These are phyloP conservation scores for Schizaphis graminum DNA, from an alignment of 2,888 invertebrate genomes.

Conservation along the genomic window DNA sequence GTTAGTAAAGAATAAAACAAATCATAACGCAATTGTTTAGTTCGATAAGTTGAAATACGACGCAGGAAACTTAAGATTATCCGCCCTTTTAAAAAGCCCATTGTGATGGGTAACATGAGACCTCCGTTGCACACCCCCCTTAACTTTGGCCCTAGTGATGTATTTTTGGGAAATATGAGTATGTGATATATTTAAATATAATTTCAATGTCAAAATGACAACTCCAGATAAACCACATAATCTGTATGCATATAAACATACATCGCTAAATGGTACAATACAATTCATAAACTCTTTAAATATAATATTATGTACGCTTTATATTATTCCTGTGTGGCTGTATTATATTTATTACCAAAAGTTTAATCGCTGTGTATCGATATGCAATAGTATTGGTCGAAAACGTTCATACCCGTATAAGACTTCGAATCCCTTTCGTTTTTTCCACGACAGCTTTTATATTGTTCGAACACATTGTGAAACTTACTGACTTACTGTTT, in stretches of 20 bases:
- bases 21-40: neutral
- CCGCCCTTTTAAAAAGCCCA: neutral
- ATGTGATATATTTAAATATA: neutral
- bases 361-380: neutral
- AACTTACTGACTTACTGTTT: slow-evolving; percentile 28
- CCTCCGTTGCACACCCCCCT: neutral
- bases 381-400: neutral
- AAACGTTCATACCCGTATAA: neutral
- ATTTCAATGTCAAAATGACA: neutral
- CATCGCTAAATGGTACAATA: neutral
- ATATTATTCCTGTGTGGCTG: neutral
- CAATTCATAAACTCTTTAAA: neutral
- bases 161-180: neutral
- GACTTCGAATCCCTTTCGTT: neutral
- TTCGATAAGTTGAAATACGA: neutral
- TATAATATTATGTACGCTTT: neutral
- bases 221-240: neutral
- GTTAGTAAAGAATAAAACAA: neutral
- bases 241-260: neutral
- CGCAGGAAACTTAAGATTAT: neutral
- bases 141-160: neutral
- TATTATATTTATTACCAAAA: neutral
- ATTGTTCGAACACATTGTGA: neutral
- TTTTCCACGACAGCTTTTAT: slow-evolving; percentile 7
- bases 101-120: neutral